Base-by-base conservation (phyloP, 2,113 vertebrate genomes). In the Bubo bubo region DNA sequence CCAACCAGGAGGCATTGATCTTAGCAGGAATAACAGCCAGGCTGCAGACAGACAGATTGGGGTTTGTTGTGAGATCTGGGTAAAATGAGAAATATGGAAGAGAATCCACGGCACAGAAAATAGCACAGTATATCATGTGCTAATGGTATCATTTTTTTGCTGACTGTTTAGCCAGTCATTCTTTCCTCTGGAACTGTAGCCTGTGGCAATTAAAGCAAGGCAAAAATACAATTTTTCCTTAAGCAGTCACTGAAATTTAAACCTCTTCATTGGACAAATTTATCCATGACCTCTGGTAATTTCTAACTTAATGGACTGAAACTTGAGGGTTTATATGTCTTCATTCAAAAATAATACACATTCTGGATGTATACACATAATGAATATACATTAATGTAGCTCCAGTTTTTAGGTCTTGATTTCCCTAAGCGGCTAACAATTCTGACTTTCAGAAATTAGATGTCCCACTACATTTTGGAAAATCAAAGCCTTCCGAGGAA, bases 221-320 rank as follows among this genome's bases (percentile, higher is more conserved):
- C 60, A 93, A 95, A 93, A 86, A 67, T 13, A 71, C 24, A 72
- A 16, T 81, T 91, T 95, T 94, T 89, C 60, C 88, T 94, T 75
- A 87, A 91, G 53, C 12, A 92, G 59, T 88, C 37, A 83, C 63
- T 93, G 92, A 94, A 95, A 96, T 86, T 62, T 90, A 92, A 94
- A 89, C 70, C 76, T 73, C n/a, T 68, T 81, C 91, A 79, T 73
- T 95, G 93, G 93, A 3, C 4, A 91, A 84, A 79, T 91, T 94
- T 79, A 87, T 87, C 75, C 56, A 67, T 58, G 66, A 91, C 66
- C 49, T 95, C 73, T 84, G 56, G 56, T 77, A 89, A 84, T 91
- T 96, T 95, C 79, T 85, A 56, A 55, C n/a, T 85, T 91, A 94
- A 87, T 87, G 73, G 52, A 75, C 83, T 95, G 88, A 81, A 94